These are phyloP conservation scores for Agonopterix heracliana DNA, from an alignment of 2,888 invertebrate genomes.

Conservation along the genomic window DNA sequence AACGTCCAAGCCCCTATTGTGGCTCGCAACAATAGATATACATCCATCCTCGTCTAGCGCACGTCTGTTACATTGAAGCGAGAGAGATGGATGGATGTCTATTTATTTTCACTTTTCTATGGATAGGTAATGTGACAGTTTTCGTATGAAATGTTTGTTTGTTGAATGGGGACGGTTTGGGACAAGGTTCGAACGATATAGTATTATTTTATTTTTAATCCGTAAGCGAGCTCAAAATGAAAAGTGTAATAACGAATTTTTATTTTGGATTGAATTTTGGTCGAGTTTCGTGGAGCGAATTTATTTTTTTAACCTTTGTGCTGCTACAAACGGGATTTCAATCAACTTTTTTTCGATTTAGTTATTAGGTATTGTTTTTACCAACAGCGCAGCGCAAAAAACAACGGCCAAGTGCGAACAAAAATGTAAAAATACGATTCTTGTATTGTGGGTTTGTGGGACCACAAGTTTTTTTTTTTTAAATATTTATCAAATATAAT, in stretches of 20 bases:
- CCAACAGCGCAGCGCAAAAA: too few species aligned
- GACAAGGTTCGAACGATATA: constrained; percentile 48
- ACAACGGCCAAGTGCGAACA: too few species aligned
- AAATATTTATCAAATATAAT: too few species aligned
- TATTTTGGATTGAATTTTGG: neutral
- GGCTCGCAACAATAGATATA: constrained; percentile 62
- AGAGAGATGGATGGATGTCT: constrained; percentile 44
- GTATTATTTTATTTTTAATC: constrained; percentile 68
- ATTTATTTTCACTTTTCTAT: constrained; percentile 69
- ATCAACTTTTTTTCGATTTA: too few species aligned
- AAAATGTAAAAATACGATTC: too few species aligned
- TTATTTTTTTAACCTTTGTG: too few species aligned
- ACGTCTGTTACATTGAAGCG: constrained; percentile 16
- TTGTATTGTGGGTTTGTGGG: too few species aligned
- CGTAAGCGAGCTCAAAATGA: constrained; percentile 37
- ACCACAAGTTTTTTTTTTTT: too few species aligned
- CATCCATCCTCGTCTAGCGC: constrained; percentile 51
- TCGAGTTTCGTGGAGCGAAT: too few species aligned
- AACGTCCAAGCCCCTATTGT: constrained; percentile 57
- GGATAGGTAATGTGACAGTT: constrained; percentile 67
- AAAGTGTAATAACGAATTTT: constrained; percentile 31
- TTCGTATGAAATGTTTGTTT: constrained; percentile 71
- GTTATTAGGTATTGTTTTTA: too few species aligned
- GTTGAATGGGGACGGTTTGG: constrained; percentile 48
- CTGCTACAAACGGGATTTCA: too few species aligned